phyloP scores from a whole-genome alignment of 2,113 vertebrate genomes.

The Scalopus aquaticus region DNA sequence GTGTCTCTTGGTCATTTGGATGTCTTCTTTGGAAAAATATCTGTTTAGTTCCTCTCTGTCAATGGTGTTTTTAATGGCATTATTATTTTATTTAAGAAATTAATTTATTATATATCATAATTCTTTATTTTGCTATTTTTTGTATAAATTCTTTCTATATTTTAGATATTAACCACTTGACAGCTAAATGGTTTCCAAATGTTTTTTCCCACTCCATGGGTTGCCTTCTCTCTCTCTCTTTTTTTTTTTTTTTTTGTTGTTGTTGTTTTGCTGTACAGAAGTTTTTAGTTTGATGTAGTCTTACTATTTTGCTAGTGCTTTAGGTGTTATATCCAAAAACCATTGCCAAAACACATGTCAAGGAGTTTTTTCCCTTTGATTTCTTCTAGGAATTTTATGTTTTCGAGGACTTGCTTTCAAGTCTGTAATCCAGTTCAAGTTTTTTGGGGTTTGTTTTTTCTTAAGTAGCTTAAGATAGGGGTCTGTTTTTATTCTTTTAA shows the following conservation, averaged over 20 bases:
- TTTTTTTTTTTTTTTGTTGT: no score
- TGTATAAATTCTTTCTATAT: neutral
- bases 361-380: neutral
- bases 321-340: neutral
- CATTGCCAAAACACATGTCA: neutral
- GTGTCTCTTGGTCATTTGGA: neutral
- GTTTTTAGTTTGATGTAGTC: neutral
- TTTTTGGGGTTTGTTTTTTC: neutral
- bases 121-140: neutral
- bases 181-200: neutral
- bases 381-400: neutral
- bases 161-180: neutral
- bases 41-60: neutral
- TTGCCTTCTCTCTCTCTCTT: neutral
- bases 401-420: neutral
- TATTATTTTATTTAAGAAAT: no score
- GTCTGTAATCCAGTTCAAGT: neutral
- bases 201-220: neutral
- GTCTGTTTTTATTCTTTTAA: neutral
- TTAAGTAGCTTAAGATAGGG: neutral
- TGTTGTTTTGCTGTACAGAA: neutral
- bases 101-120: no score
- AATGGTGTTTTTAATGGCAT: neutral
- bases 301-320: neutral
- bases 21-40: neutral